Evolutionary conservation across 2,888 invertebrate species (phyloP), one percentile per base, ranked within the genome.

Genomic region (Noctua janthe): DNA sequence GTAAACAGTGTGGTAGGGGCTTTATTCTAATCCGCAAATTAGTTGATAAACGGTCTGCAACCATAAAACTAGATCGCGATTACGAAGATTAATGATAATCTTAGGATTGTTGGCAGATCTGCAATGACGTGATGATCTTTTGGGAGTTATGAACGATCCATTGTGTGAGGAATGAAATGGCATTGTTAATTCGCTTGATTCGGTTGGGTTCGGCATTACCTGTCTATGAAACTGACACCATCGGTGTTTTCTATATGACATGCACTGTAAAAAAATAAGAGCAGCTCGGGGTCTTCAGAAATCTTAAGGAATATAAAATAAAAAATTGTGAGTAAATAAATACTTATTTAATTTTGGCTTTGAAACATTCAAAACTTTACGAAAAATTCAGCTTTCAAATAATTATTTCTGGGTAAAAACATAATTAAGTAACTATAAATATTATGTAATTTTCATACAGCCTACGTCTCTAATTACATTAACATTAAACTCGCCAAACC

Each of bases 1-100:
- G 96, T 94, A 97, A 97, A 97, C 96, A 96, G 89, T 87, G 91
- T 89, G 92, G 89, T 88, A 89, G 88, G 80, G 90, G 88, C 91
- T 92, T 94, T 93, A 93, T 92, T 91, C 90, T 95, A 94, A 95
- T 94, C 94, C 93, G 90, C 94, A 94, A 95, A 96, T 95, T 96
- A 95, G 94, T 92, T 92, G 94, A 93, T 94, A 95, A 94, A 94
- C 92, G 92, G 90, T 82, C 76, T 66, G 67, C 86, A 35, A 69
- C n/a, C 74, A 87, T 87, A 89, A 87, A 89, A 89, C 79, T 86
- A 87, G 66, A 81, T 80, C 77, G 71, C 79, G 82, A 87, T 89
- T 82, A 81, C 43, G 39, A 81, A 85, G 83, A 87, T 87, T 84
- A 82, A 84, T 80, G 79, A 47, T 51, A 35, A 43, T 80, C 74